A percentile compares a stretch with the other conserved stretches of the same genome.
phyloP scores from a whole-genome alignment of 2,797 vertebrate species.

The Petrocephalus sullivani region DNA sequence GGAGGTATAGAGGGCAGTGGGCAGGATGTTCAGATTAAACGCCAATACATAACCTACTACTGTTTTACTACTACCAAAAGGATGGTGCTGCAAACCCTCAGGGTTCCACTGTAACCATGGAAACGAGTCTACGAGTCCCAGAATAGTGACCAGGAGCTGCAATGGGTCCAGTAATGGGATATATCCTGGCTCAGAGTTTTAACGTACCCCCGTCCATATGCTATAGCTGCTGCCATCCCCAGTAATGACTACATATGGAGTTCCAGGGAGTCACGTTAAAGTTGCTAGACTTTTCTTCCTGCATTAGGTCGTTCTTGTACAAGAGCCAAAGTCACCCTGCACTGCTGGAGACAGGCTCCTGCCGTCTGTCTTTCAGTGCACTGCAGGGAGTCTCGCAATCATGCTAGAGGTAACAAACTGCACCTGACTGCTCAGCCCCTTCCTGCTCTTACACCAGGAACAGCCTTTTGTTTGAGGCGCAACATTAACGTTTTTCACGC shows the following conservation, averaged over 20 bases:
- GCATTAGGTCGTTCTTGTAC: background rate
- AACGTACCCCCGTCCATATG: constrained; percentile 39
- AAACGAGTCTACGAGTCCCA: background rate
- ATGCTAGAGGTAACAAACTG: constrained; percentile 64
- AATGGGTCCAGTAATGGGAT: constrained; percentile 6
- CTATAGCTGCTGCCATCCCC: constrained; percentile 48
- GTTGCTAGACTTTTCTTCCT: background rate
- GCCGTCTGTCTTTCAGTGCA: constrained; percentile 33
- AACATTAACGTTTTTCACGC: background rate
- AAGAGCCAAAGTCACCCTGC: constrained; percentile 32
- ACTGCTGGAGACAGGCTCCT: background rate
- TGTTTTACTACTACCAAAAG: background rate
- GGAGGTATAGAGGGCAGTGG: constrained; percentile 4
- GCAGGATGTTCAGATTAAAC: background rate
- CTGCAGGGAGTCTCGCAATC: constrained; percentile 52
- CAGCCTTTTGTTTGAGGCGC: background rate
- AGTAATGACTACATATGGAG: background rate
- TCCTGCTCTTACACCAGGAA: constrained; percentile 32
- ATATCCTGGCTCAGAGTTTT: constrained; percentile 19
- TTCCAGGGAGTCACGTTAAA: background rate
- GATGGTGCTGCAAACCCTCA: background rate
- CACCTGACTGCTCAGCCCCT: constrained; percentile 30
- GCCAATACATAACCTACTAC: background rate
- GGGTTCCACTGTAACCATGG: background rate
- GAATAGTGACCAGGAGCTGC: background rate